Base-by-base conservation (phyloP, 2,113 vertebrate genomes). In the Eulacestoma nigropectus region DNA sequence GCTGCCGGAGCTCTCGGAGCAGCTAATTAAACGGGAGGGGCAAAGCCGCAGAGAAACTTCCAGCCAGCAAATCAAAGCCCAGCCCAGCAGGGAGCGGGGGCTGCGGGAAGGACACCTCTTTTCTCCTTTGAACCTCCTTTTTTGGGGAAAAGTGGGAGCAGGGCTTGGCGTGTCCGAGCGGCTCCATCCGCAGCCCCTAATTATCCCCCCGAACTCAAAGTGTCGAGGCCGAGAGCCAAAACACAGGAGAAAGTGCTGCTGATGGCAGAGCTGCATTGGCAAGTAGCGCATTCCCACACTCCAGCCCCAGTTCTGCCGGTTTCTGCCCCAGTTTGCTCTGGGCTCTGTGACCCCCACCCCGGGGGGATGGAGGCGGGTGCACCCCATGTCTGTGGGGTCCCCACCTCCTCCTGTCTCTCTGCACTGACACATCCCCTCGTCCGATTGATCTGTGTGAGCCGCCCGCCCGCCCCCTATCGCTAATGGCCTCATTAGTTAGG, bases 401-500 rank as follows among this genome's bases (percentile, higher is more conserved):
- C 1, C 41, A 2, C 2, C 50, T 62, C 44, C 78, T 32, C 14
- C 67, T 13, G 2, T 27, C 89, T 3, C 7, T 4, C 4, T 1
- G 65, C 15, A 6, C 86, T 13, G 74, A 9, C 60, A 8, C 52
- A 39, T 50, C 30, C 68, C 82, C 42, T 12, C 1, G 2, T 29
- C 9, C 25, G 74, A 91, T 11, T 39, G 94, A 76, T 89, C 52
- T 6, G 3, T 5, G 83, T 1, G 7, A 20, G 63, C 85, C 33
- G 62, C 32, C 93, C 35, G 8, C 95, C 90, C 68, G 18, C 9
- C 33, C 76, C 74, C 75, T 41, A 3, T 6, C 26, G 12, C 83
- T 88, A 93, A 94, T 89, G 94, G 96, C 94, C 91, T 97, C 86
- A 53, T 94, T 95, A 80, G 81, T 87, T 87, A 94, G 65, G 95